These are phyloP conservation scores for Corydoras sp. DNA, from an alignment of 2,113 vertebrate species.

Conservation along the genomic window DNA sequence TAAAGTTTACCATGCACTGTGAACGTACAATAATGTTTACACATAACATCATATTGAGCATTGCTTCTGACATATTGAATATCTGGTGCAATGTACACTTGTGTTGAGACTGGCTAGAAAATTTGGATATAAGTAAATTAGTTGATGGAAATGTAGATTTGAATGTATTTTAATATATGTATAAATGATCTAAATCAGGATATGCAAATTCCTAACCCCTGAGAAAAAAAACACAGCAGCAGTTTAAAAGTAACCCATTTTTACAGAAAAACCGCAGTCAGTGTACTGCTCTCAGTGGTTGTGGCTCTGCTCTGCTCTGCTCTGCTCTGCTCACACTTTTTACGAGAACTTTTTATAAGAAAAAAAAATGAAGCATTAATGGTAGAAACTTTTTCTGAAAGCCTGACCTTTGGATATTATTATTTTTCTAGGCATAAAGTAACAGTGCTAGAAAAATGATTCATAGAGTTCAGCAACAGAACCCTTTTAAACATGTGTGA, in stretches of 20 bases:
- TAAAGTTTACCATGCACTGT: no score
- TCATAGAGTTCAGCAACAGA: no score
- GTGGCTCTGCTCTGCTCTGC: not conserved
- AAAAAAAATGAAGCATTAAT: no score
- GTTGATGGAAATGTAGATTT: not conserved
- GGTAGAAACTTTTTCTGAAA: no score
- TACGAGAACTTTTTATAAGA: no score
- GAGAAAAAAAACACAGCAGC: not conserved
- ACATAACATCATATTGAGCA: no score
- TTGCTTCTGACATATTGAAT: no score
- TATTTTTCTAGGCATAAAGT: no score
- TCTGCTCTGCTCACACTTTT: not conserved
- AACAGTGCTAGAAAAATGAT: no score
- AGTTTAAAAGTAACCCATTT: not conserved
- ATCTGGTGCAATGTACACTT: not conserved
- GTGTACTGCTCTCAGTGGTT: not conserved
- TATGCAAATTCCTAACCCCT: not conserved
- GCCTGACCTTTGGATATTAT: no score
- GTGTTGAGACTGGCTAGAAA: not conserved
- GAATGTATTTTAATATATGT: not conserved
- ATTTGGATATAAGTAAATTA: not conserved
- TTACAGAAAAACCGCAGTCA: not conserved
- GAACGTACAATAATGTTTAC: no score
- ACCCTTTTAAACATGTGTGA: no score
- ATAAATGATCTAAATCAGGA: not conserved